Evolutionary conservation across 2,113 vertebrate species (phyloP).

Genomic region (Kryptolebias marmoratus): DNA sequence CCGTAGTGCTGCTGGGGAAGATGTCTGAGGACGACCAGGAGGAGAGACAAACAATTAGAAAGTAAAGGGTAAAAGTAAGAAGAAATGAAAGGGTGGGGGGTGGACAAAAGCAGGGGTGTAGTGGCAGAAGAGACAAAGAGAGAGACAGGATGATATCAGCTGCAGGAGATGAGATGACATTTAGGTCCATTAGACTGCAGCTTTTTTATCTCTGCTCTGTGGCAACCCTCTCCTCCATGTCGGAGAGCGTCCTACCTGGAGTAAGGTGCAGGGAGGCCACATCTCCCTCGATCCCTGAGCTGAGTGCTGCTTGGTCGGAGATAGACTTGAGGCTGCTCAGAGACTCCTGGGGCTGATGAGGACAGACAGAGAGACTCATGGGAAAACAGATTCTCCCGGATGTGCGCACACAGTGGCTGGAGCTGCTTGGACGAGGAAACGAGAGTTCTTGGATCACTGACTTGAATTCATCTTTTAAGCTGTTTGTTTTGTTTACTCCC

Average conservation of each 20-base stretch:
- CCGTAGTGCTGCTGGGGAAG: slow-evolving; percentile 81
- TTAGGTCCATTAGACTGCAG: slow-evolving; percentile 56
- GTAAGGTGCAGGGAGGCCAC: slow-evolving; percentile 85
- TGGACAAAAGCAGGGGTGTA: not conserved
- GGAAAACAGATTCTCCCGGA: slow-evolving; percentile 22
- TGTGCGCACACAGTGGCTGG: not conserved
- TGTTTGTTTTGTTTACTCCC: slow-evolving; percentile 1
- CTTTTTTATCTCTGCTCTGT: slow-evolving; percentile 39
- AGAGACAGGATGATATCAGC: slow-evolving; percentile 48
- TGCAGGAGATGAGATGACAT: slow-evolving; percentile 52
- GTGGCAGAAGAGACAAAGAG: slow-evolving; percentile 15
- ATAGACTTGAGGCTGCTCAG: slow-evolving; percentile 90
- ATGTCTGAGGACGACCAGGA: slow-evolving; percentile 69
- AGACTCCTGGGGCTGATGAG: slow-evolving; percentile 83
- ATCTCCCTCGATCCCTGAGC: slow-evolving; percentile 88
- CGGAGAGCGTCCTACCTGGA: slow-evolving; percentile 74
- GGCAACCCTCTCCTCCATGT: slow-evolving; percentile 18
- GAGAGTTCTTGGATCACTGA: not conserved
- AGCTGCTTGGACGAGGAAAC: not conserved
- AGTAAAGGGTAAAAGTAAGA: no score
- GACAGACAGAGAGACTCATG: slow-evolving; percentile 49
- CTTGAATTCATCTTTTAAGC: not conserved
- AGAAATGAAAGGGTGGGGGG: not conserved
- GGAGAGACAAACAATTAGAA: not conserved
- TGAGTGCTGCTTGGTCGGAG: slow-evolving; percentile 88